A percentile compares a stretch with the other conserved stretches of the same genome.
phyloP scores from a whole-genome alignment of 2,113 vertebrate genomes.

The Eolophus roseicapilla region DNA sequence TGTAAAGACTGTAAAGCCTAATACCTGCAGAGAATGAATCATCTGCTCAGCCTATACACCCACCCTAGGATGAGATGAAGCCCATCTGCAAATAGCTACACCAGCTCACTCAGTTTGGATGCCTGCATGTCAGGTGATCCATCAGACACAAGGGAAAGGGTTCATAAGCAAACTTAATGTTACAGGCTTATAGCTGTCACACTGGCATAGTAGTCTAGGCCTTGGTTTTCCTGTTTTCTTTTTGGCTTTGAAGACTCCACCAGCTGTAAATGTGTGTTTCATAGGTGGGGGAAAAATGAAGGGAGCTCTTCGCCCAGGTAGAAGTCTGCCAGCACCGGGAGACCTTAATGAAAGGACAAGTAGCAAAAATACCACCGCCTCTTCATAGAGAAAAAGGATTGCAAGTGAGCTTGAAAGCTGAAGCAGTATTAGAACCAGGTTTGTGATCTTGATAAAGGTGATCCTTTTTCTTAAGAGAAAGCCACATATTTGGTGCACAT shows the following conservation, averaged over 20 bases:
- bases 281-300: not conserved
- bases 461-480: not conserved
- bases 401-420: not conserved
- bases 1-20: not conserved
- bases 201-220: not conserved
- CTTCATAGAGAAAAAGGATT: not conserved
- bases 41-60: not conserved
- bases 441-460: not conserved
- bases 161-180: not conserved
- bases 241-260: not conserved
- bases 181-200: not conserved
- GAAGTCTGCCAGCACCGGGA: not conserved
- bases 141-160: not conserved
- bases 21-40: conserved; percentile 27
- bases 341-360: not conserved
- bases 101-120: not conserved
- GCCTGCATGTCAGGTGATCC: not conserved
- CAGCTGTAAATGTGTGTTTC: not conserved
- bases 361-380: not conserved
- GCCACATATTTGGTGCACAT: not conserved
- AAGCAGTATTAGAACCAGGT: not conserved
- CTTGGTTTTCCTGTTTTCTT: not conserved
- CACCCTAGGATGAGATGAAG: not conserved
- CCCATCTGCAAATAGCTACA: conserved; percentile 10
- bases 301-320: not conserved